Evolutionary conservation across 1,140 invertebrate genomes (phyloP).

Genomic region (Anastrepha ludens): DNA sequence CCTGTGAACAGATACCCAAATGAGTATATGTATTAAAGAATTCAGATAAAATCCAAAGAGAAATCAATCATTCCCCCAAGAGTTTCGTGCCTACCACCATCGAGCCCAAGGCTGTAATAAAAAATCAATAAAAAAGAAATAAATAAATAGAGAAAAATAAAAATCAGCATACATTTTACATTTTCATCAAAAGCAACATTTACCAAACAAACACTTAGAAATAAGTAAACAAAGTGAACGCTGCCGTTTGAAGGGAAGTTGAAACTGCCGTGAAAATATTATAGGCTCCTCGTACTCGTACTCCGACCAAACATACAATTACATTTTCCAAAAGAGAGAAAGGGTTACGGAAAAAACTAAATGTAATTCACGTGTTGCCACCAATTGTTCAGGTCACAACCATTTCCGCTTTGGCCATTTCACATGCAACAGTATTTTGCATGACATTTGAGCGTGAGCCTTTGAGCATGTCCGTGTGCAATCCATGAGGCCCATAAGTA

Average conservation of each 20-base stretch:
- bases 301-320: neutral
- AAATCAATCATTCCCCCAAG: too few relatives aligned
- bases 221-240: neutral
- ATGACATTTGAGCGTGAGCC: conserved; percentile 6
- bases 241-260: neutral
- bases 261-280: neutral
- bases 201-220: neutral
- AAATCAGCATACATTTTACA: too few relatives aligned
- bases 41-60: too few relatives aligned
- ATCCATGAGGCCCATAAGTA: neutral
- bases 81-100: too few relatives aligned
- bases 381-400: conserved; percentile 21
- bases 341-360: conserved; percentile 8
- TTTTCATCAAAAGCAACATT: too few relatives aligned
- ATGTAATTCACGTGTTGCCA: conserved; percentile 37
- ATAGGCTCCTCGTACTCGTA: neutral
- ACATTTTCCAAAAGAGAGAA: neutral
- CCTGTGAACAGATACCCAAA: too few relatives aligned
- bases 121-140: too few relatives aligned
- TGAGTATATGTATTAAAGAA: too few relatives aligned
- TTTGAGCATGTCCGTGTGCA: neutral
- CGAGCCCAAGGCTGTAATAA: too few relatives aligned
- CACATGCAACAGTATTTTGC: conserved; percentile 10
- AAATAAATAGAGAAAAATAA: too few relatives aligned
- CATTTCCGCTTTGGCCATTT: conserved; percentile 1